Evolutionary conservation across 2,888 invertebrate genomes (phyloP).

Genomic region (Nemurella pictetii): DNA sequence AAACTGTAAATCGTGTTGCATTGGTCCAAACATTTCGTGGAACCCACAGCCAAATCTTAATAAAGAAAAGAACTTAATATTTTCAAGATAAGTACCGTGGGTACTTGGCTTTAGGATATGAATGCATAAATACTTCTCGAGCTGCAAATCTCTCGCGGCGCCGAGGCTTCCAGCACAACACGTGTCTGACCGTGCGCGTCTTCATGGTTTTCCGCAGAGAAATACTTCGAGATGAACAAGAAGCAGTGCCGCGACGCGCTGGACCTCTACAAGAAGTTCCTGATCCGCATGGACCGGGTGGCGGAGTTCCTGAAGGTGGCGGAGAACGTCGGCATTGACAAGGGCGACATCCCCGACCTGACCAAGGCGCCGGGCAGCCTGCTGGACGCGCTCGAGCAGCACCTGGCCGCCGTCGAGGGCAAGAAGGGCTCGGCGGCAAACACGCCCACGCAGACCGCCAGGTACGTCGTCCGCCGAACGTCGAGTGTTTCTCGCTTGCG

Average conservation of each 20-base stretch:
- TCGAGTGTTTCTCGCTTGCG: no score
- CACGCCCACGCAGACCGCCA: constrained; percentile 83
- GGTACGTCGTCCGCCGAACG: constrained; percentile 55
- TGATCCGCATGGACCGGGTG: constrained; percentile 97
- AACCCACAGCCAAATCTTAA: no score
- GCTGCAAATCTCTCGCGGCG: no score
- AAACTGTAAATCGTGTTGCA: no score
- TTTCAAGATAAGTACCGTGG: no score
- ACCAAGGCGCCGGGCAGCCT: constrained; percentile 97
- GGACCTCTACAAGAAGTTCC: constrained; percentile 98
- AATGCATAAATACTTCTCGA: no score
- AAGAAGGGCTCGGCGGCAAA: constrained; percentile 85
- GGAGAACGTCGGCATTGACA: constrained; percentile 94
- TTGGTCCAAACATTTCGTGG: no score
- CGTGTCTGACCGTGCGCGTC: background rate
- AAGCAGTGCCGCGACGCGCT: constrained; percentile 97
- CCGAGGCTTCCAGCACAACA: background rate
- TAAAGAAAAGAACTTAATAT: no score
- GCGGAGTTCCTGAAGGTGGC: constrained; percentile 93
- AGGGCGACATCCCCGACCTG: constrained; percentile 97
- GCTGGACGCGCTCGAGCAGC: constrained; percentile 94
- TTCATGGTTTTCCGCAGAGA: constrained; percentile 67
- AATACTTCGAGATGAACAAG: constrained; percentile 99
- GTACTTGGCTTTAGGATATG: no score
- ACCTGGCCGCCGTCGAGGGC: constrained; percentile 90